A percentile compares a stretch with the other conserved stretches of the same genome.
Evolutionary conservation across 2,113 vertebrate genomes (phyloP).

Genomic region (Dromas ardeola): DNA sequence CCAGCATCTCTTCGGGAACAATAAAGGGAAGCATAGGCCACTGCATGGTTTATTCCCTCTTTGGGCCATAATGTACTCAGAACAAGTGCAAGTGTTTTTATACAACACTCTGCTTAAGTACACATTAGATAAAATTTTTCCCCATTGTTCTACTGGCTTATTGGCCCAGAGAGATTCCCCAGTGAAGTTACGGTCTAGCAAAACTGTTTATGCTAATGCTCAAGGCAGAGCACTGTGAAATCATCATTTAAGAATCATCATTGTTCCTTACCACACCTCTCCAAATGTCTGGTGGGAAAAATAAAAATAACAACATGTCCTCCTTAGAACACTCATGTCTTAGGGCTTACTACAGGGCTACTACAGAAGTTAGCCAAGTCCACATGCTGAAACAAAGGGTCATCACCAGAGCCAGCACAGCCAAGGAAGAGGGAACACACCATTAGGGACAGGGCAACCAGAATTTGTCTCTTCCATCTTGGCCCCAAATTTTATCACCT

Average conservation of each 20-base stretch:
- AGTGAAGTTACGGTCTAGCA: not conserved
- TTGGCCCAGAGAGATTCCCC: not conserved
- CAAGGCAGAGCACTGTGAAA: not conserved
- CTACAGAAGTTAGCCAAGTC: not conserved
- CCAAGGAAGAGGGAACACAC: not conserved
- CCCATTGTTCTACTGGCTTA: not conserved
- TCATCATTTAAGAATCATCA: not conserved
- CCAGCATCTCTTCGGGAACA: not conserved
- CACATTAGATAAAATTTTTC: fast-evolving
- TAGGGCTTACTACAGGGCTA: not conserved
- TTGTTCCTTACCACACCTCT: not conserved
- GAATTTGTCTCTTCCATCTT: not conserved
- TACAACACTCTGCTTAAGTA: not conserved
- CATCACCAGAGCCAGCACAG: not conserved
- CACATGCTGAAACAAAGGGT: not conserved
- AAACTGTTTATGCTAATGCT: not conserved
- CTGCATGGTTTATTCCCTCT: not conserved
- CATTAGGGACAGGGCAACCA: not conserved
- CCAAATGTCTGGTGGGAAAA: not conserved
- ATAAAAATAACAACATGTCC: not conserved
- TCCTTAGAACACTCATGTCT: not conserved
- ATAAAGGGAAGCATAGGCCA: not conserved
- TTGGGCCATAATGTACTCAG: not conserved
- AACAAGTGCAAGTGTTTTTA: not conserved
- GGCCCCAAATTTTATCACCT: not conserved